Evolutionary conservation across 1,140 invertebrate species (phyloP), one percentile per base, ranked within the genome.

Genomic region (Aphelinus atriplicis): DNA sequence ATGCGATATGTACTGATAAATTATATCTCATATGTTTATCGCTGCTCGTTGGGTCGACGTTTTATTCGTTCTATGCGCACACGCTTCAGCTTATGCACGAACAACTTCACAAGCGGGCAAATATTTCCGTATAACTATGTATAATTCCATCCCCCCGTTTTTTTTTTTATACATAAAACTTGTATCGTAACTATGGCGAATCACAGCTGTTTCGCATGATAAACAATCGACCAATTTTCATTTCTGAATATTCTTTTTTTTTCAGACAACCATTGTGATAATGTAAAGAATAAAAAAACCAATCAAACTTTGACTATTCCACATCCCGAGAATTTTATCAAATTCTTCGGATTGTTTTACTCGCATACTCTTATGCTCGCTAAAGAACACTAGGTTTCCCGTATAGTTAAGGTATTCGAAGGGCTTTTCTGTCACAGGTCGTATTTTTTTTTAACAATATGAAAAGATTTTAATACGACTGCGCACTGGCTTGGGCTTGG

Each of bases 1-100:
- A 76, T 80, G 79, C 82, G 83, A 84, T 84, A 84, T 84, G 82
- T 84, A 81, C 78, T 78, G 82, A 83, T 70, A 65, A 69, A 77
- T 74, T 65, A 67, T 76, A 53, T 76, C 51, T 69, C 66, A 42
- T 73, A 50, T 26, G 50, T 75, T 62, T 46, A 66, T 72, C 46
- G 7, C 63, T 53, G n/a, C 55, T 70, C 48, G 50, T 75, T 26
- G 26, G 26, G 26, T 26, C 26, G 26, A 26, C 26, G 26, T 26
- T 26, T 26, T 26, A 26, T 26, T 26, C 26, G 26, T 26, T 26
- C 26, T 26, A 26, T 26, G 26, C 26, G 26, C 26, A 26, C 26
- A 26, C 26, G 26, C 26, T 26, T 26, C 26, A 26, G 26, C 26
- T 26, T 26, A 26, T 26, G 26, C 26, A 26, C 26, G 26, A 26